Percentiles rank a stretch among this genome's conserved stretches.
These are phyloP conservation scores for Tautogolabrus adspersus DNA, from an alignment of 2,113 vertebrate genomes.

Conservation along the genomic window DNA sequence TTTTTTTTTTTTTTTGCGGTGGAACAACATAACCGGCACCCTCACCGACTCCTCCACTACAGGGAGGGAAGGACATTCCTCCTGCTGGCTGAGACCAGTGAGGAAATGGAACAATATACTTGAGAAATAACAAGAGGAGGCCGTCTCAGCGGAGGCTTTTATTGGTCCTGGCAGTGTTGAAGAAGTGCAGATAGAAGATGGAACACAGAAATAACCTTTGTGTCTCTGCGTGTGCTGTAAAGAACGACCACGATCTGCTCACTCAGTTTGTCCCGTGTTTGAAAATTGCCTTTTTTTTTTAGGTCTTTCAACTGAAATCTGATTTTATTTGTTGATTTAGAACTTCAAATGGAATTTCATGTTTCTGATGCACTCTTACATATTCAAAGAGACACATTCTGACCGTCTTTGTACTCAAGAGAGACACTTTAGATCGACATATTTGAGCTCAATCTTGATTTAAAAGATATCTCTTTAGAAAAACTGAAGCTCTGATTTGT, in stretches of 20 bases:
- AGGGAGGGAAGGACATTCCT: conserved; percentile 59
- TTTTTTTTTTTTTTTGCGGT: not conserved
- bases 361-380: not conserved
- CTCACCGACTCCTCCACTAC: not conserved
- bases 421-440: not conserved
- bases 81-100: conserved; percentile 26
- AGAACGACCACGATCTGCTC: not conserved
- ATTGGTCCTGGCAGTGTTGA: conserved; percentile 27
- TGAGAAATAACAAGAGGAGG: conserved; percentile 52
- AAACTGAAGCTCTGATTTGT: conserved; percentile 31
- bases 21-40: conserved; percentile 2
- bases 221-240: not conserved
- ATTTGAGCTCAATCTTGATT: conserved; percentile 26
- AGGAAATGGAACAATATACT: conserved; percentile 71
- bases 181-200: not conserved
- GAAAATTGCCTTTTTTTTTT: not conserved
- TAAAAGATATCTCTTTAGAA: conserved; percentile 17
- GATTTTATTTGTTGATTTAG: not conserved
- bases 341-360: not conserved
- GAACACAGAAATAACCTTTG: conserved; percentile 15
- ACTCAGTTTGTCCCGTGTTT: not conserved
- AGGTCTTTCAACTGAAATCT: not conserved
- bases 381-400: not conserved
- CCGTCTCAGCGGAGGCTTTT: conserved; percentile 33
- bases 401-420: not conserved